Percentiles rank a stretch among this genome's conserved stretches.
These are phyloP conservation scores for Lepidurus arcticus DNA, from an alignment of 1,140 invertebrate genomes.

Conservation along the genomic window DNA sequence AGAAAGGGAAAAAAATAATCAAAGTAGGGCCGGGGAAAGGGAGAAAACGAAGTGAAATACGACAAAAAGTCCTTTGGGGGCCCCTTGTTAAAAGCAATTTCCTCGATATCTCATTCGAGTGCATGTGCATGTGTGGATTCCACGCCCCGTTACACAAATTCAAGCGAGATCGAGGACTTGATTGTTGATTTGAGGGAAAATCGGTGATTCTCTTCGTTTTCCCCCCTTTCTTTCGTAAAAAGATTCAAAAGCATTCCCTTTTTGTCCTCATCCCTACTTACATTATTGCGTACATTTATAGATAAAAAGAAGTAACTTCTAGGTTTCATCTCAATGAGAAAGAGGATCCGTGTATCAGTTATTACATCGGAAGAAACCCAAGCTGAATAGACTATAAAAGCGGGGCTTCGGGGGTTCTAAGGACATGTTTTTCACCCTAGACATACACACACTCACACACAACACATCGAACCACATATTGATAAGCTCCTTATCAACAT, in stretches of 20 bases:
- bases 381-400: not conserved
- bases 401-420: not conserved
- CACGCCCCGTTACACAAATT: conserved; percentile 18
- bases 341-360: not conserved
- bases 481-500: conserved; percentile 12
- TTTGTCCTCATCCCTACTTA: too few species aligned
- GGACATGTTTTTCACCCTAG: not conserved
- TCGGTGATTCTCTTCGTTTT: too few species aligned
- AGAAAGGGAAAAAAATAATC: not conserved
- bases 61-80: too few species aligned
- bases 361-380: not conserved
- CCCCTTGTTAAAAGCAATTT: not conserved
- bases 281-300: not conserved
- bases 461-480: not conserved
- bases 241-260: too few species aligned
- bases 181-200: not conserved
- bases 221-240: too few species aligned
- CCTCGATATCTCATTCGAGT: conserved; percentile 11
- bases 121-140: not conserved
- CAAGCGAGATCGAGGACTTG: not conserved
- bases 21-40: not conserved
- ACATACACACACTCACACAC: not conserved
- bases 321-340: not conserved
- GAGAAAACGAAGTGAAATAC: not conserved
- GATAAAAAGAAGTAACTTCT: not conserved